Evolutionary conservation across 2,113 vertebrate species (phyloP).

Genomic region (Apaloderma vittatum): DNA sequence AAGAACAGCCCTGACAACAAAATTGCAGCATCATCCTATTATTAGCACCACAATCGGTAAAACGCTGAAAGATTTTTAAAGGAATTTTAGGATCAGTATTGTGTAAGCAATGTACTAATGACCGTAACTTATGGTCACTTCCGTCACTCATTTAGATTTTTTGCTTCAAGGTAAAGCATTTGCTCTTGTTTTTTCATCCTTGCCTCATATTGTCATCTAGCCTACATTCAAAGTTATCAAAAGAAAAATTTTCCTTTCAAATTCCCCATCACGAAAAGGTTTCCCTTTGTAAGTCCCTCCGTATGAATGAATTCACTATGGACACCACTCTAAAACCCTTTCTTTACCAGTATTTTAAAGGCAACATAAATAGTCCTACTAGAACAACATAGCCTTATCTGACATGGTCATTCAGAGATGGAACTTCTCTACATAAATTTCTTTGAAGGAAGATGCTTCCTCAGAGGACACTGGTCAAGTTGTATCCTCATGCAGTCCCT

Average conservation of each 20-base stretch:
- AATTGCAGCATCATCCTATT: constrained; percentile 66
- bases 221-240: neutral
- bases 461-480: neutral
- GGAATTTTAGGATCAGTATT: constrained; percentile 48
- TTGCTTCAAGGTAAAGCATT: constrained; percentile 26
- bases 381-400: neutral
- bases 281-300: neutral
- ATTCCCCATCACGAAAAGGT: neutral
- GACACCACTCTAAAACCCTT: neutral
- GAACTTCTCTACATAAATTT: neutral
- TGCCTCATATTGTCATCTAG: neutral
- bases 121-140: constrained; percentile 48
- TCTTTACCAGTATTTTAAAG: neutral
- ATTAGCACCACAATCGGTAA: constrained; percentile 72
- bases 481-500: neutral
- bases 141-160: neutral
- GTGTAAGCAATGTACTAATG: constrained; percentile 55
- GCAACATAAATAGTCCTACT: neutral
- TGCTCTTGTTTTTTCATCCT: constrained; percentile 15
- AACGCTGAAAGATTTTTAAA: constrained; percentile 61
- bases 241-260: neutral
- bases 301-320: neutral
- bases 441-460: neutral
- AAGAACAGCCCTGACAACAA: constrained; percentile 68
- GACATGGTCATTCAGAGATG: neutral